Evolutionary conservation across 2,113 vertebrate species (phyloP), one percentile per base, ranked within the genome.

Genomic region (Hippocampus comes): DNA sequence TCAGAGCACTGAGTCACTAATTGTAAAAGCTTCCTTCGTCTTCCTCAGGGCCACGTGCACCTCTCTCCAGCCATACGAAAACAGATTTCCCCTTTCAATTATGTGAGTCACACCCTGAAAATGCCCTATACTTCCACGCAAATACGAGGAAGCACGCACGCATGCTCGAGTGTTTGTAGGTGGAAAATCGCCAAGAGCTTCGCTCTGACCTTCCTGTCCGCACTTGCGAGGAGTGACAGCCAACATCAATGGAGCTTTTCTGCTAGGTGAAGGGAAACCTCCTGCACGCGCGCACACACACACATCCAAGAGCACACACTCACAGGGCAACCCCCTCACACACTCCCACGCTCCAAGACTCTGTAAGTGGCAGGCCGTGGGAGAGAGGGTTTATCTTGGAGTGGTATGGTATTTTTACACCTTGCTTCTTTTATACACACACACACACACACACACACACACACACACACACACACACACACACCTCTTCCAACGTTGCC

Each of bases 221-320:
- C 79, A 80, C 84, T 86, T 80, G 81, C 86, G 85, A 84, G 79
- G 76, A 88, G 75, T 78, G 71, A 59, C 78, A 84, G 82, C 67
- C 82, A 63, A 75, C 69, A 89, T 93, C 89, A 93, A 92, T 91
- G 75, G 82, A 67, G 87, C 88, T 92, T 91, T 93, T 93, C 87
- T 93, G 81, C 78, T 72, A 74, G 76, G 82, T 78, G 77, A 76
- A 89, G 87, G 86, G 89, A 87, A 90, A 88, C 84, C 87, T 87
- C 86, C 80, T 41, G 67, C 70, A 70, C 69, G 72, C 76, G 73
- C 34, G 63, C 67, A 71, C 67, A 46, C 74, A 77, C 38, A 73
- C 34, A 68, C 23, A 68, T 49, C 48, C 49, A 71, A 70, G 15
- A 42, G 66, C 67, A 80, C 81, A 80, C 74, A 75, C 67, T 79